Conservation (phyloP, 2,113 vertebrate genomes). For the Entomyzon cyanotis region DNA sequence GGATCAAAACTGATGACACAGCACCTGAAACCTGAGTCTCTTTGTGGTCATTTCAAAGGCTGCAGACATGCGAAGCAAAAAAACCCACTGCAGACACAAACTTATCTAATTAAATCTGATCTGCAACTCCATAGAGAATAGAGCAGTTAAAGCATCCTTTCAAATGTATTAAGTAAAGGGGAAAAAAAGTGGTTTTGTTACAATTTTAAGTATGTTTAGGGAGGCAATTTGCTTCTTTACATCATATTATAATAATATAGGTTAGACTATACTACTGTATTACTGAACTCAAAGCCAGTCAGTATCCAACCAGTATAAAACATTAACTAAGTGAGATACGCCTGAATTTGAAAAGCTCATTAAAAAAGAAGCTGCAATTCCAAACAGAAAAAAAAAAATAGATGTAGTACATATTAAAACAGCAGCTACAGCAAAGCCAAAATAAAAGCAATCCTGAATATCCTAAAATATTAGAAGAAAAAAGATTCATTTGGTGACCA, state of each 20-base stretch:
- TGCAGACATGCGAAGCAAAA: neutral
- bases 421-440: neutral
- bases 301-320: neutral
- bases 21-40: slow-evolving; percentile 47
- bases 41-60: slow-evolving; percentile 25
- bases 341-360: neutral
- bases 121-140: slow-evolving; percentile 16
- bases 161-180: neutral
- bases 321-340: neutral
- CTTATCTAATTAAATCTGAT: slow-evolving; percentile 54
- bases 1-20: slow-evolving; percentile 45
- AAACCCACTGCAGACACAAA: neutral
- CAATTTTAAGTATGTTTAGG: neutral
- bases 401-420: neutral
- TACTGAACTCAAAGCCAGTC: neutral
- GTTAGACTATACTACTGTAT: neutral
- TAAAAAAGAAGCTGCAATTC: neutral
- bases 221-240: neutral
- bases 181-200: neutral
- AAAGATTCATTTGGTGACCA: neutral
- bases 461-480: neutral
- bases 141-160: neutral
- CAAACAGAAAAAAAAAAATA: neutral
- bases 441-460: neutral
- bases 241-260: neutral